phyloP scores from a whole-genome alignment of 2,113 vertebrate genomes.

The Hippocampus barbouri region DNA sequence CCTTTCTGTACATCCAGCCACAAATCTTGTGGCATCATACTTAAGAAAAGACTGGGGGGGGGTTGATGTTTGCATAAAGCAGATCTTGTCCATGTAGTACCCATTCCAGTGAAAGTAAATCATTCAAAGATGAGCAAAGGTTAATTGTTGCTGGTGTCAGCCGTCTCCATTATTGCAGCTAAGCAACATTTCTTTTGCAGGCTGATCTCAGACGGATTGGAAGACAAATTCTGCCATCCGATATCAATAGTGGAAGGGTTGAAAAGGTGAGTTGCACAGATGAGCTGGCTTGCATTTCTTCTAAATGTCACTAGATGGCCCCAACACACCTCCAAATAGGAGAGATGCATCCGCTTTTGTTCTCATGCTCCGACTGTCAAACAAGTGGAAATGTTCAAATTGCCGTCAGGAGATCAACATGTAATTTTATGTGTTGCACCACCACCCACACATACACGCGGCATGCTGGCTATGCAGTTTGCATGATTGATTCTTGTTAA shows the following conservation, averaged over 20 bases:
- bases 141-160: neutral
- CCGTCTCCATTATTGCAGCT: neutral
- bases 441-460: neutral
- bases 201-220: constrained; percentile 92
- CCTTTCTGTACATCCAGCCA: too few species aligned
- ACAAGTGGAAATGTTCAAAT: neutral
- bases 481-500: neutral
- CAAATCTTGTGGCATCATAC: too few species aligned
- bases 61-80: neutral
- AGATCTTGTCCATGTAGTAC: neutral
- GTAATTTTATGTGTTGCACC: neutral
- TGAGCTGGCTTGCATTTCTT: constrained; percentile 29
- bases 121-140: neutral
- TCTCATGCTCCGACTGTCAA: neutral
- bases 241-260: constrained; percentile 91
- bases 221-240: constrained; percentile 85
- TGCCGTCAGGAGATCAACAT: neutral
- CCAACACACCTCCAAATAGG: constrained; percentile 31
- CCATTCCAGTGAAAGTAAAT: neutral
- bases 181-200: constrained; percentile 69
- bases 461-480: neutral
- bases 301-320: constrained; percentile 60
- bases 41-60: too few species aligned
- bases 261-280: constrained; percentile 81
- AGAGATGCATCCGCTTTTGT: neutral